A percentile compares a stretch with the other conserved stretches of the same genome.
These are phyloP conservation scores for Erpornis zantholeuca DNA, from an alignment of 2,113 vertebrate species.

Conservation along the genomic window DNA sequence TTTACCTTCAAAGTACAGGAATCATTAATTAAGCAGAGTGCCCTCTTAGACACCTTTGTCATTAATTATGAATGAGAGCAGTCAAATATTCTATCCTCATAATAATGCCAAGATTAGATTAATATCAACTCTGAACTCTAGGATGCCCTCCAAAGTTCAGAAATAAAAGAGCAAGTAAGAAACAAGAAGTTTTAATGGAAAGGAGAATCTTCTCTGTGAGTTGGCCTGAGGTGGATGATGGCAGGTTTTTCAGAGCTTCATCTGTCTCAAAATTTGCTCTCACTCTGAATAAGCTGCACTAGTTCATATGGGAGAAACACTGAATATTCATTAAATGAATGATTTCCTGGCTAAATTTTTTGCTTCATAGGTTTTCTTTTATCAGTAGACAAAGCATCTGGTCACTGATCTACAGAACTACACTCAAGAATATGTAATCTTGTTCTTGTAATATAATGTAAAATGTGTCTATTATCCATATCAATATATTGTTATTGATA, in stretches of 20 bases:
- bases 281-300: not conserved
- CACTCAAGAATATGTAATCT: not conserved
- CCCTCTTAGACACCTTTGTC: conserved; percentile 34
- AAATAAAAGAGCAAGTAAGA: not conserved
- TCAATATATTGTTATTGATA: no score
- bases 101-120: conserved; percentile 59
- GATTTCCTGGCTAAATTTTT: not conserved
- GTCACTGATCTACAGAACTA: not conserved
- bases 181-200: not conserved
- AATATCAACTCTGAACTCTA: conserved; percentile 48
- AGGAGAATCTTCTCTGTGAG: not conserved
- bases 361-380: not conserved
- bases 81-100: conserved; percentile 36
- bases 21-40: conserved; percentile 65
- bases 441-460: not conserved
- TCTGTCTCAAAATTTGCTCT: not conserved
- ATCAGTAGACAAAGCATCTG: not conserved
- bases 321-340: not conserved
- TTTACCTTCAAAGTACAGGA: conserved; percentile 44
- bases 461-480: not conserved
- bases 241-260: not conserved
- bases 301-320: not conserved
- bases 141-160: conserved; percentile 36
- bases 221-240: not conserved
- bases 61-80: conserved; percentile 61